Evolutionary conservation across 2,797 vertebrate species (phyloP).

Genomic region (Melanotaenia maccullochi): DNA sequence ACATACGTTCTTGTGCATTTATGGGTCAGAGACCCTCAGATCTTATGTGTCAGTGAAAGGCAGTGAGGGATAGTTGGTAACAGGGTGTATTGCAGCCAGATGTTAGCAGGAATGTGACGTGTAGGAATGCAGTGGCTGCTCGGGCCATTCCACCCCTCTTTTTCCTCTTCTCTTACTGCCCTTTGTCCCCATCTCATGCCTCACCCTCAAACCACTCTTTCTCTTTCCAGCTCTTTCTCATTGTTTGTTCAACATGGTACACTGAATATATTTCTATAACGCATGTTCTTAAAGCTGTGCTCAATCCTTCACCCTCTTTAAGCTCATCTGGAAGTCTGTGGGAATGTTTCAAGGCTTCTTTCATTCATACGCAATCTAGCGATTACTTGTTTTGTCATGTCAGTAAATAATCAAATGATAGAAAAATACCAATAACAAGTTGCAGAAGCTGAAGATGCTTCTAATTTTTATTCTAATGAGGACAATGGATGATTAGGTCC

Average conservation of each 20-base stretch:
- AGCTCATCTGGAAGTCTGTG: background rate
- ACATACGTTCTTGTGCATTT: slow-evolving; percentile 16
- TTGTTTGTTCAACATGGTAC: slow-evolving; percentile 5
- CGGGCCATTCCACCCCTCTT: slow-evolving; percentile 59
- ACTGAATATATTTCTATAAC: background rate
- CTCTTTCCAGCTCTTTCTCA: background rate
- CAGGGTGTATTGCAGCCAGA: slow-evolving; percentile 85
- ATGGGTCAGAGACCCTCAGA: slow-evolving; percentile 47
- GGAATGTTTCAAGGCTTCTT: background rate
- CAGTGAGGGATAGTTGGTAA: slow-evolving; percentile 63
- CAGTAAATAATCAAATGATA: background rate
- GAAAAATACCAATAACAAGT: background rate
- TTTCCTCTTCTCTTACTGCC: slow-evolving; percentile 58
- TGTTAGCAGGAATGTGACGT: slow-evolving; percentile 86
- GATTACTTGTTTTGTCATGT: background rate
- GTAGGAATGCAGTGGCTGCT: slow-evolving; percentile 82
- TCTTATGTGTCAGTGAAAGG: slow-evolving; percentile 64
- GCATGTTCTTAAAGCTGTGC: background rate
- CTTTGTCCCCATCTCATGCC: slow-evolving; percentile 68
- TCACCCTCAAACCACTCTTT: slow-evolving; percentile 17
- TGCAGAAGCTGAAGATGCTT: background rate
- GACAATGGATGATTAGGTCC: background rate
- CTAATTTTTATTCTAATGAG: background rate
- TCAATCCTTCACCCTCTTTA: background rate
- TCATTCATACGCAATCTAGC: background rate